phyloP scores from a whole-genome alignment of 2,113 vertebrate species.

The Mus spicilegus region DNA sequence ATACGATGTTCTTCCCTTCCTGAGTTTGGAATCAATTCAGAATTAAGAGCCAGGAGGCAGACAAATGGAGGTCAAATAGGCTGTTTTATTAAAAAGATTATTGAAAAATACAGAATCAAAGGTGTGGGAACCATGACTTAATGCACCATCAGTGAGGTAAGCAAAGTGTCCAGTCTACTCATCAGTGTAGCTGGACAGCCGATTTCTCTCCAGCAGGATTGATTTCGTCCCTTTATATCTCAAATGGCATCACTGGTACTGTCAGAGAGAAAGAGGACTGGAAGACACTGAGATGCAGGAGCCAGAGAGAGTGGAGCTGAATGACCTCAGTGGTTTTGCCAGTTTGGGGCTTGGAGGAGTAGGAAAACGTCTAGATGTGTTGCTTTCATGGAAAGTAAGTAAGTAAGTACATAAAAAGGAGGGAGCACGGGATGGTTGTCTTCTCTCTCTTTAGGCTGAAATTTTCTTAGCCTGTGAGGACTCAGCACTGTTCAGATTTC shows the following conservation, averaged over 20 bases:
- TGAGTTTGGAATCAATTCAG: slow-evolving; percentile 50
- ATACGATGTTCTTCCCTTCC: neutral
- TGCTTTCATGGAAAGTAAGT: neutral
- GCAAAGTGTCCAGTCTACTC: neutral
- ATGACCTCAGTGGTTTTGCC: neutral
- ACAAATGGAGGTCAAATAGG: slow-evolving; percentile 22
- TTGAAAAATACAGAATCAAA: slow-evolving; percentile 40
- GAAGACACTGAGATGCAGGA: neutral
- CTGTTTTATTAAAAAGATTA: slow-evolving; percentile 48
- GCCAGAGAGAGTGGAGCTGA: accelerated
- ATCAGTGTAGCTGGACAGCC: neutral
- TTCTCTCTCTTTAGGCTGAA: neutral
- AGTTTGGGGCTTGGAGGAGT: neutral
- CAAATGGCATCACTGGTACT: neutral
- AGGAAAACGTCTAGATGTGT: neutral
- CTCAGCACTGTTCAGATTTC: neutral
- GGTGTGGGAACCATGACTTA: neutral
- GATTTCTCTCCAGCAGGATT: neutral
- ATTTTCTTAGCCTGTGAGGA: neutral
- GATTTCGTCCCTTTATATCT: neutral
- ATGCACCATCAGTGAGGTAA: neutral
- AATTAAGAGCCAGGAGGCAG: slow-evolving; percentile 43
- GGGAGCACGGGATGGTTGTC: neutral
- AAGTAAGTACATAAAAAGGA: too few relatives aligned
- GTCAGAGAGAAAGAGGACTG: neutral